phyloP scores from a whole-genome alignment of 2,888 invertebrate genomes.

The Chymomyza caudatula region DNA sequence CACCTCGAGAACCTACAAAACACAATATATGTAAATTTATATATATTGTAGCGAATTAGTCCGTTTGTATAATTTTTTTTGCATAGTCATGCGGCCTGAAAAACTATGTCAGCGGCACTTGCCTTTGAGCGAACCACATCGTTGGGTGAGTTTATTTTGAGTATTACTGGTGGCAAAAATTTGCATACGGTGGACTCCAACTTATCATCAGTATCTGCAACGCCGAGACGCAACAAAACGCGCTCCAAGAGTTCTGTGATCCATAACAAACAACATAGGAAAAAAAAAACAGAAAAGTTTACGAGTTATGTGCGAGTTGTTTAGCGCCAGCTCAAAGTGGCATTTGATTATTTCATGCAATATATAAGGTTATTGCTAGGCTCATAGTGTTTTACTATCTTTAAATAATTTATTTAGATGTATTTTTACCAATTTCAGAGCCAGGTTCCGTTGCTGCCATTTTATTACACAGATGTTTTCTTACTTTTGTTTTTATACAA shows the following conservation, averaged over 20 bases:
- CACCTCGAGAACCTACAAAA: conserved; percentile 90
- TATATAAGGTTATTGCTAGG: not conserved
- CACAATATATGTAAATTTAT: not conserved
- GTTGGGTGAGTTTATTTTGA: conserved; percentile 92
- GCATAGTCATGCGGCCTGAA: conserved; percentile 38
- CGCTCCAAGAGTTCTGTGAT: conserved; percentile 89
- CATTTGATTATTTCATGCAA: not conserved
- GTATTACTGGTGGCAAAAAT: conserved; percentile 91
- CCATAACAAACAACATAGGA: conserved; percentile 3
- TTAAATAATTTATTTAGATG: not conserved
- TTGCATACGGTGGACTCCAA: conserved; percentile 87
- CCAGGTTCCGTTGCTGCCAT: conserved; percentile 74
- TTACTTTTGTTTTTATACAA: conserved; percentile 13
- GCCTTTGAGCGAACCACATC: conserved; percentile 88
- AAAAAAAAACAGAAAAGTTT: not conserved
- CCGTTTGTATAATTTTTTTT: conserved; percentile 16
- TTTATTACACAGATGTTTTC: conserved; percentile 52
- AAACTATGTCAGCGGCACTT: conserved; percentile 24
- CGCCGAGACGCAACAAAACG: conserved; percentile 92
- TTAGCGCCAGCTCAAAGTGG: too few relatives aligned
- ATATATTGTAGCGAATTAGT: conserved; percentile 3
- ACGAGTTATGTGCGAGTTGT: too few relatives aligned
- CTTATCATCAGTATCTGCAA: conserved; percentile 93
- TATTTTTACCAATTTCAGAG: conserved; percentile 77
- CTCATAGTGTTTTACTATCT: not conserved